Evolutionary conservation across 1,140 invertebrate species (phyloP), one percentile per base, ranked within the genome.

Genomic region (Trichomalopsis sarcophagae): DNA sequence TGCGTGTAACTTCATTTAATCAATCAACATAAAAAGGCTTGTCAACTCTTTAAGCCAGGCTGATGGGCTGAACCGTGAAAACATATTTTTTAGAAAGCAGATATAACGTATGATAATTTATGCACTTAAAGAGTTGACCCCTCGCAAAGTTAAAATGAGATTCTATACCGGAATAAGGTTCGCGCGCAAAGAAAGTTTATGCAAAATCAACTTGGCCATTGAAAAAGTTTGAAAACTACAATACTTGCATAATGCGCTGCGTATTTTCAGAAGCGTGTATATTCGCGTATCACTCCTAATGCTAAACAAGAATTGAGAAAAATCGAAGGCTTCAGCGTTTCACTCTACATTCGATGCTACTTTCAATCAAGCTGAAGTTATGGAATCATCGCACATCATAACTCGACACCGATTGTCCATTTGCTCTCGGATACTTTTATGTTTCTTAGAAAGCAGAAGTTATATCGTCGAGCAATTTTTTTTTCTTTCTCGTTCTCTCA

Each of bases 391-490:
- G 4, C 21, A n/a, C 55, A 11, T 62, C 13, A 62, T 62, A 17
- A 62, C 55, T n/a, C 21, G 6, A n/a, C n/a, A 66, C 62, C 17
- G 62, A 21, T 44, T 44, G 40, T 9, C 5, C 7, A 66, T 66
- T 66, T 66, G 14, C n/a, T 66, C 62, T 17, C 14, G 9, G 62
- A n/a, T 66, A 66, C 62, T n/a, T 74, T 36, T 36, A 36, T 76
- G 14, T 76, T 27, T 50, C 74, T 23, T 10, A 76, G 40, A 76
- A 76, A 76, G n/a, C 30, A 21, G 21, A n/a, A 47, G 21, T 76
- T 76, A 76, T 76, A 76, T 77, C 23, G 23, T 7, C 23, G 44
- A 55, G 55, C 47, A 33, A 55, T 77, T 77, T 47, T 55, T 55
- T 77, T 44, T 77, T 23, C 36, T 21, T 75, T n/a, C 36, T 21